A percentile compares a stretch with the other conserved stretches of the same genome.
Evolutionary conservation across 2,113 vertebrate species (phyloP).

Genomic region (Grantiella picta): DNA sequence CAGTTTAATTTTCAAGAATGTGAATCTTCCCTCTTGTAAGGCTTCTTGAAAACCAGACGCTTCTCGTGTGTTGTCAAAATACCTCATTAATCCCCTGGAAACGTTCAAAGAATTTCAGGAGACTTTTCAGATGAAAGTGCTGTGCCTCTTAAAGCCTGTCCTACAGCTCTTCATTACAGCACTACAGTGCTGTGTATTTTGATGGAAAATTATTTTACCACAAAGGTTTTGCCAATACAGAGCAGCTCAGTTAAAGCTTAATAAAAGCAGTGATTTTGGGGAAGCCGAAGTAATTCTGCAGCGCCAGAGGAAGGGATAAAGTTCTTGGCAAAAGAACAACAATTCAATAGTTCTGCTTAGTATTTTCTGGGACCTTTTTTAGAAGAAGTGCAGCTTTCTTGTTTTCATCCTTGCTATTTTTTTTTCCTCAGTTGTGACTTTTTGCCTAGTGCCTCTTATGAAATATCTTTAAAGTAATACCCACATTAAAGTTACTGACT

Average conservation of each 20-base stretch:
- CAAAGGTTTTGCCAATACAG: slow-evolving; percentile 7
- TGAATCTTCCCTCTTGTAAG: slow-evolving; percentile 40
- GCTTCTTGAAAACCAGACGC: slow-evolving; percentile 50
- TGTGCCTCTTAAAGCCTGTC: slow-evolving; percentile 45
- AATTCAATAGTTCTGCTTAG: neutral
- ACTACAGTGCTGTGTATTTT: neutral
- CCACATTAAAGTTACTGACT: neutral
- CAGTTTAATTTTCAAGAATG: slow-evolving; percentile 37
- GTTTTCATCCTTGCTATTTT: neutral
- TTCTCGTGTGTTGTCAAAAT: slow-evolving; percentile 42
- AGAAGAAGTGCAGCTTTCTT: neutral
- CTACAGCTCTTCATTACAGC: slow-evolving; percentile 41
- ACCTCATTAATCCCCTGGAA: slow-evolving; percentile 63
- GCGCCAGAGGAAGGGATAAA: neutral
- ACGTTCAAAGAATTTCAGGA: slow-evolving; percentile 59
- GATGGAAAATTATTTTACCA: slow-evolving; percentile 37
- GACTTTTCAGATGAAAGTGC: slow-evolving; percentile 62
- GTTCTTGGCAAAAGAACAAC: neutral
- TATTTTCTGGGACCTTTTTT: neutral
- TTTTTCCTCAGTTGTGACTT: neutral
- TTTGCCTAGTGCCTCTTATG: neutral
- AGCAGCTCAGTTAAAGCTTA: neutral
- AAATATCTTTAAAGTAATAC: neutral
- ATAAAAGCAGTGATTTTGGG: neutral
- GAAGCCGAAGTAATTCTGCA: neutral